These are phyloP conservation scores for Istiophorus platypterus DNA, from an alignment of 2,113 vertebrate species.

Conservation along the genomic window DNA sequence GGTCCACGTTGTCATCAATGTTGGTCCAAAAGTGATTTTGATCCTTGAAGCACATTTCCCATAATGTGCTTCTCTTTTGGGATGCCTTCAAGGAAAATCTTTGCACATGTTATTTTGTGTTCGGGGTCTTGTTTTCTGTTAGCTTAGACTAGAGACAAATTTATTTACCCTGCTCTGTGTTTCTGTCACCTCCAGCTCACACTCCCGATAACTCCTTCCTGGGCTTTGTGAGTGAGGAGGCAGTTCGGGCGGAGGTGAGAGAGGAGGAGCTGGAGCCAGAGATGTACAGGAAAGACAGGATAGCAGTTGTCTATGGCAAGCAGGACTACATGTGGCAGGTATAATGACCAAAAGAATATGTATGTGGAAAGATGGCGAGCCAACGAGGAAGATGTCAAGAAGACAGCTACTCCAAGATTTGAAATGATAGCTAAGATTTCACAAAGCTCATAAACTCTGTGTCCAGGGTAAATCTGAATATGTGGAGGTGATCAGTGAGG, in stretches of 20 bases:
- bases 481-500: slow-evolving; percentile 70
- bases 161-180: neutral
- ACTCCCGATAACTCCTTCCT: slow-evolving; percentile 85
- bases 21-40: slow-evolving; percentile 13
- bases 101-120: neutral
- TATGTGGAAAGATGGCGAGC: neutral
- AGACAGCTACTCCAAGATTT: neutral
- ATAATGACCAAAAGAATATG: neutral
- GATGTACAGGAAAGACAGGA: slow-evolving; percentile 66
- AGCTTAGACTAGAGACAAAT: neutral
- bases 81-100: slow-evolving; percentile 12
- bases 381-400: neutral
- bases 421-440: neutral
- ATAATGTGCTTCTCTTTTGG: slow-evolving; percentile 1
- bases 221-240: slow-evolving; percentile 79
- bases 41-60: slow-evolving; percentile 1
- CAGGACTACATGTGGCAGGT: slow-evolving; percentile 86
- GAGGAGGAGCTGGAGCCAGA: slow-evolving; percentile 42
- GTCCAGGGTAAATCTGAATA: slow-evolving; percentile 78
- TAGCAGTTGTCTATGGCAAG: slow-evolving; percentile 83
- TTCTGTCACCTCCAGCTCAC: slow-evolving; percentile 70
- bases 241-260: slow-evolving; percentile 30
- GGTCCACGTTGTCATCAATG: neutral
- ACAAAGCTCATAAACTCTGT: neutral
- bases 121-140: neutral